Evolutionary conservation across 2,113 vertebrate species (phyloP), one percentile per base, ranked within the genome.

Genomic region (Beaufortia kweichowensis): DNA sequence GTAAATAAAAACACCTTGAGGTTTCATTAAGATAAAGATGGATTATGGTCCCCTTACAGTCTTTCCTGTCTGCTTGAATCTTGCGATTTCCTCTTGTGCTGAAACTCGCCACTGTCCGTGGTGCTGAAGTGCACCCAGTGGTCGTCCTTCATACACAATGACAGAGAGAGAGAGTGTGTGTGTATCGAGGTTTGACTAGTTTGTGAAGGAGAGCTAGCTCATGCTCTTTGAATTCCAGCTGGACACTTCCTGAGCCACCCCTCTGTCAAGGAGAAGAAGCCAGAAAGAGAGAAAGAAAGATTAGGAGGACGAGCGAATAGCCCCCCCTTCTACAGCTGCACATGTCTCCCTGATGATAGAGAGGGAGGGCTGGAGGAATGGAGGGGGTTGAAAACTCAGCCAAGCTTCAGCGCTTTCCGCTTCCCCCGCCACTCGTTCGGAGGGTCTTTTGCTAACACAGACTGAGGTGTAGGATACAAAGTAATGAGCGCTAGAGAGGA

Each of bases 261-360:
- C 76, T 82, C 67, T 76, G 35, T 69, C 72, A 79, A 73, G 69
- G 61, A 56, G 72, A 72, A 70, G 57, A 50, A 61, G 78, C 71
- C 53, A 56, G 66, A 31, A 67, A 75, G 71, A 50, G 77, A 79
- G 77, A 78, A 64, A 72, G 53, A 62, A 29, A n/a, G 57, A 69
- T 78, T 71, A 61, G 64, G 66, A 23, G 41, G 69, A 78, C 35
- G 67, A 69, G 75, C 69, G 35, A 46, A 33, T 29, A 55, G 64
- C 17, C 71, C 57, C 70, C 39, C 11, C 55, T 61, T 74, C 57
- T 56, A 74, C 71, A 61, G 71, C 71, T 74, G 71, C 71, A 61
- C 41, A 41, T 24, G 26, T 56, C 71, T 74, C 71, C 39, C 71
- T 48, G 71, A 74, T 74, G 71, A 74, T 46, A 17, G 71, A 61